Conservation (phyloP, 2,888 invertebrate species). For the Dolichopus griseipennis region DNA sequence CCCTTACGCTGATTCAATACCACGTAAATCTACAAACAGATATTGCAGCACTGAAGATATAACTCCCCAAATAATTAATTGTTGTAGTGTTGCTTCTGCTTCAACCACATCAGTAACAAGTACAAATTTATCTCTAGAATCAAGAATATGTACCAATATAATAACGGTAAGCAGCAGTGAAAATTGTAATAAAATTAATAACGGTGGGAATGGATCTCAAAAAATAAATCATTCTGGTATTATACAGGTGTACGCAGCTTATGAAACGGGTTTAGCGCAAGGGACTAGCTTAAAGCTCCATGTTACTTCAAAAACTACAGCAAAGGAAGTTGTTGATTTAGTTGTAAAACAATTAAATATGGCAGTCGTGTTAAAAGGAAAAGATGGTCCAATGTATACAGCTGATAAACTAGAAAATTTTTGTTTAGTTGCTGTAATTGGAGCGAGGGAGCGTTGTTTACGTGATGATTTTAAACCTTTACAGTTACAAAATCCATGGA, state of each 20-base stretch:
- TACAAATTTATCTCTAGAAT: background rate
- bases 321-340: constrained; percentile 88
- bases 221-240: constrained; percentile 28
- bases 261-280: constrained; percentile 86
- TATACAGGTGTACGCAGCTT: constrained; percentile 87
- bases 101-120: constrained; percentile 21
- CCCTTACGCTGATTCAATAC: constrained; percentile 19
- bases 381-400: constrained; percentile 76
- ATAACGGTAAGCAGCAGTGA: constrained; percentile 26
- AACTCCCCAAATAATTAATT: constrained; percentile 22
- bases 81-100: constrained; percentile 28
- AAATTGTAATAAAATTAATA: constrained; percentile 24
- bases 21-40: constrained; percentile 11
- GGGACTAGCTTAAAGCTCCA: constrained; percentile 91
- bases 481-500: constrained; percentile 92
- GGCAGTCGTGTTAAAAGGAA: constrained; percentile 79
- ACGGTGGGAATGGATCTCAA: constrained; percentile 9
- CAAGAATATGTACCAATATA: background rate
- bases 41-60: constrained; percentile 24
- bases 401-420: constrained; percentile 78
- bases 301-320: constrained; percentile 86
- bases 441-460: constrained; percentile 86
- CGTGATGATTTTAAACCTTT: constrained; percentile 90
- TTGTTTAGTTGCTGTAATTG: constrained; percentile 91
- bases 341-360: constrained; percentile 93